These are phyloP conservation scores for Hermaeophaga mercurialis DNA, from an alignment of 2,888 invertebrate species.

Conservation along the genomic window DNA sequence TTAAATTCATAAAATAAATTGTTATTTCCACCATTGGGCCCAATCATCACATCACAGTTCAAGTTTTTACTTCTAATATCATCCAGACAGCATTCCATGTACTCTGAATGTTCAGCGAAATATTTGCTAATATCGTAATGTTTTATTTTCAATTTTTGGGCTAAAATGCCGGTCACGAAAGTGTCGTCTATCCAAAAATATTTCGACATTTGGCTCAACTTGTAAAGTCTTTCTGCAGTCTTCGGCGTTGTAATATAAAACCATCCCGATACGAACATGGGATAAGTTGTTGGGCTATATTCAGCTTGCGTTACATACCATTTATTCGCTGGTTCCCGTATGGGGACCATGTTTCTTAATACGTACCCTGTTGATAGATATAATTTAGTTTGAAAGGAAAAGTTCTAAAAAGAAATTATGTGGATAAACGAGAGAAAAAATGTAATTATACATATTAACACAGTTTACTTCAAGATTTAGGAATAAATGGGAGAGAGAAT, in stretches of 20 bases:
- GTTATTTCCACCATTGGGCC: slow-evolving; percentile 78
- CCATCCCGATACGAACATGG: slow-evolving; percentile 83
- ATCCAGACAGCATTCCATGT: slow-evolving; percentile 74
- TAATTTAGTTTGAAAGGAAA: too few species aligned
- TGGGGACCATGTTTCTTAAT: slow-evolving; percentile 66
- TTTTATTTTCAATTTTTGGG: slow-evolving; percentile 63
- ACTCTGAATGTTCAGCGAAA: slow-evolving; percentile 74
- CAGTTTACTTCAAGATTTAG: too few species aligned
- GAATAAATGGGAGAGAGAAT: too few species aligned
- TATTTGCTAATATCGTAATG: slow-evolving; percentile 64
- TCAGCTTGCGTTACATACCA: slow-evolving; percentile 79
- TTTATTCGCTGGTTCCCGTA: slow-evolving; percentile 71
- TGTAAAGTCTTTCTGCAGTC: slow-evolving; percentile 64
- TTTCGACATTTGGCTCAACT: slow-evolving; percentile 61
- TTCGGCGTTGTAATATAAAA: slow-evolving; percentile 76
- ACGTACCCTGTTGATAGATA: slow-evolving; percentile 72
- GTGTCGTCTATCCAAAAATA: slow-evolving; percentile 95
- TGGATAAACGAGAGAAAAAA: too few species aligned
- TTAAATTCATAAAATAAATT: slow-evolving; percentile 71
- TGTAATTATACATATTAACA: too few species aligned
- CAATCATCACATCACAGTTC: slow-evolving; percentile 72
- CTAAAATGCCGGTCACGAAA: slow-evolving; percentile 80
- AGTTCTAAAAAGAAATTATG: too few species aligned
- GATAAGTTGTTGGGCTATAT: slow-evolving; percentile 67
- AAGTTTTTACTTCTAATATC: slow-evolving; percentile 62